These are phyloP conservation scores for Brassicogethes aeneus DNA, from an alignment of 2,888 invertebrate species.

Conservation along the genomic window DNA sequence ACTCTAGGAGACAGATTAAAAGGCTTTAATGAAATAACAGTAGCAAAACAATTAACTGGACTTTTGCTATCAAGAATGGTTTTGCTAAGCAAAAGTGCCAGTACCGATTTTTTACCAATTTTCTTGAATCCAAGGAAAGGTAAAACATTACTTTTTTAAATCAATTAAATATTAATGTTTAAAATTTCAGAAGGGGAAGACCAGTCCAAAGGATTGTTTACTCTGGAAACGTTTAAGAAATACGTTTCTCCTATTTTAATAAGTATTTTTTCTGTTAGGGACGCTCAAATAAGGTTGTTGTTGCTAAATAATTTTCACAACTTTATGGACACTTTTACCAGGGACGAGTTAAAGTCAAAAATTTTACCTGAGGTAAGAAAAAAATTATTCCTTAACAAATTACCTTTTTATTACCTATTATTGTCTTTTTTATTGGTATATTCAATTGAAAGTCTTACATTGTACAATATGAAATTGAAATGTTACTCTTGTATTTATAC, in stretches of 20 bases:
- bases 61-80: conserved; percentile 77
- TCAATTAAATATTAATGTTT: conserved; percentile 5
- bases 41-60: conserved; percentile 72
- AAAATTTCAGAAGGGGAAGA: conserved; percentile 21
- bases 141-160: conserved; percentile 27
- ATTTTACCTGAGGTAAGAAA: conserved; percentile 71
- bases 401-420: too few species aligned
- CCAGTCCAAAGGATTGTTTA: conserved; percentile 50
- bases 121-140: conserved; percentile 63
- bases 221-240: conserved; percentile 57
- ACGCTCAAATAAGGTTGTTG: conserved; percentile 71
- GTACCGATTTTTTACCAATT: conserved; percentile 59
- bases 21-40: conserved; percentile 67
- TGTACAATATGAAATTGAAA: too few species aligned
- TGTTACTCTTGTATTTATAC: too few species aligned
- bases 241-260: conserved; percentile 68
- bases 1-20: conserved; percentile 58
- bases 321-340: conserved; percentile 65
- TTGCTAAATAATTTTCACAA: conserved; percentile 69
- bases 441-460: too few species aligned
- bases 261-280: conserved; percentile 76
- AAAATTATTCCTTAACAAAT: background rate
- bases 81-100: conserved; percentile 72
- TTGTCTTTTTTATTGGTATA: too few species aligned
- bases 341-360: conserved; percentile 63